Conservation (phyloP, 2,113 vertebrate genomes). For the Apteryx mantelli region DNA sequence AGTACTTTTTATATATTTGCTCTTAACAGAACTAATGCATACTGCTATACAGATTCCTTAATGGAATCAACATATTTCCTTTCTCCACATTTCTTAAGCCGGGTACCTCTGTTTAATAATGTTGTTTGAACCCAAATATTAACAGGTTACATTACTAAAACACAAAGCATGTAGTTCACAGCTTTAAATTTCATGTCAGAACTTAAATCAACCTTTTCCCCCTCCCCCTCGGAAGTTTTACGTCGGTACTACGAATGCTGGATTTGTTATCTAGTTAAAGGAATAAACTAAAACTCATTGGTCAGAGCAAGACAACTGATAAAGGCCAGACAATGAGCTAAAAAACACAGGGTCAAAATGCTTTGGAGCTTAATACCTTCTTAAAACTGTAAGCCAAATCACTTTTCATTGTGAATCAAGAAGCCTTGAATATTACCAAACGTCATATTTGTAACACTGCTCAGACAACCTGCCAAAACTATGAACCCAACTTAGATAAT, state of each 20-base stretch:
- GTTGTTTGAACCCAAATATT: constrained; percentile 61
- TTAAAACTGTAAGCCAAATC: constrained; percentile 29
- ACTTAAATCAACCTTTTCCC: constrained; percentile 40
- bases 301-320: constrained; percentile 57
- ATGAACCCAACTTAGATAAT: constrained; percentile 84
- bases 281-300: constrained; percentile 63
- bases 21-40: constrained; percentile 90
- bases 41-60: constrained; percentile 89
- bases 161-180: constrained; percentile 42
- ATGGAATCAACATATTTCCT: constrained; percentile 95
- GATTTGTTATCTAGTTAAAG: constrained; percentile 71
- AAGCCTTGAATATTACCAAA: constrained; percentile 69
- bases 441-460: constrained; percentile 55
- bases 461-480: constrained; percentile 76
- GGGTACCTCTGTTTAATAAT: constrained; percentile 69
- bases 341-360: constrained; percentile 47
- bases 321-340: constrained; percentile 62
- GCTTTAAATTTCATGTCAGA: constrained; percentile 10
- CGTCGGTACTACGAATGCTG: constrained; percentile 75
- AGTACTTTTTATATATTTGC: constrained; percentile 84
- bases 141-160: constrained; percentile 65
- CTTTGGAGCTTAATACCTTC: constrained; percentile 36
- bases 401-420: constrained; percentile 57
- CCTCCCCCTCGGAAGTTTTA: constrained; percentile 52
- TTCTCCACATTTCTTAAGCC: constrained; percentile 86